Evolutionary conservation across 1,140 invertebrate genomes (phyloP).

Genomic region (Pseudobourletiella spinata): DNA sequence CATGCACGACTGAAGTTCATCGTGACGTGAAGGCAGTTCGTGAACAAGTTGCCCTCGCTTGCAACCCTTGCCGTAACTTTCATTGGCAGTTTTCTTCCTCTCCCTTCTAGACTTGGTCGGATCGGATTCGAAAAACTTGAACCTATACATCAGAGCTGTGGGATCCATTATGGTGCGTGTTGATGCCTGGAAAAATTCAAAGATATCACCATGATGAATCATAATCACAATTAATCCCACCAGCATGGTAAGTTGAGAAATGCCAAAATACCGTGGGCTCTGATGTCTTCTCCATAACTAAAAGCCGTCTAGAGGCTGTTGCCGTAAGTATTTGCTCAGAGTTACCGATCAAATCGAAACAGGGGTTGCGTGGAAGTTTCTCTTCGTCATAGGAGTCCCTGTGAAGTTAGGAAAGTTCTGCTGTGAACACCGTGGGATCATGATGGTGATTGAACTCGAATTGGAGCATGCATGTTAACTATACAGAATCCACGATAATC

Average conservation of each 20-base stretch:
- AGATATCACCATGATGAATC: no score
- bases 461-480: no score
- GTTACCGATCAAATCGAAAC: conserved; percentile 66
- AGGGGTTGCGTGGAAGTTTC: conserved; percentile 67
- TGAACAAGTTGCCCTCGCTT: conserved; percentile 18
- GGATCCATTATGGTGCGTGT: conserved; percentile 20
- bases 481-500: no score
- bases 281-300: conserved; percentile 75
- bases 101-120: conserved; percentile 10
- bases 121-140: conserved; percentile 25
- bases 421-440: no score
- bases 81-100: conserved; percentile 8
- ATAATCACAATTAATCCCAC: background rate
- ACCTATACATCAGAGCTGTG: conserved; percentile 24
- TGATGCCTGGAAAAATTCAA: conserved; percentile 10
- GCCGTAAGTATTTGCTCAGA: conserved; percentile 75
- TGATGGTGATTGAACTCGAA: no score
- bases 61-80: conserved; percentile 11
- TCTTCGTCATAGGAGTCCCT: conserved; percentile 65
- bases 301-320: conserved; percentile 65
- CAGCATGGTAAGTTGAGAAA: background rate
- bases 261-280: conserved; percentile 42
- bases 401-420: no score
- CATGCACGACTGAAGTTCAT: no score
- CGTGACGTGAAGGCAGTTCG: no score